Evolutionary conservation across 2,113 vertebrate genomes (phyloP).

Genomic region (Platysternon megacephalum): DNA sequence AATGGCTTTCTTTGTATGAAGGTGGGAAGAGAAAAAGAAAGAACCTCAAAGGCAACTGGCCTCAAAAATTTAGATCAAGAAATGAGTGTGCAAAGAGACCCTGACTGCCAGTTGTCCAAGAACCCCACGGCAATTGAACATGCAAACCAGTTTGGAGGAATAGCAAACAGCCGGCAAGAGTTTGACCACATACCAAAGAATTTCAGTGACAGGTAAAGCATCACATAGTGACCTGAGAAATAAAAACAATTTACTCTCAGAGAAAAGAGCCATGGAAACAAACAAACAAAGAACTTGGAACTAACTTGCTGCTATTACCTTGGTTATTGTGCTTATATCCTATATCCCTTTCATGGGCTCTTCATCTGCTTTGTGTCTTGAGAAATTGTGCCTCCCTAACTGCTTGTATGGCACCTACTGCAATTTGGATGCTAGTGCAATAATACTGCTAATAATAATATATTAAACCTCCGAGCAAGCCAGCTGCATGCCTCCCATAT

Average conservation of each 20-base stretch:
- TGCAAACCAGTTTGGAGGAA: constrained; percentile 87
- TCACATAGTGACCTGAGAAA: neutral
- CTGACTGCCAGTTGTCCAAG: constrained; percentile 83
- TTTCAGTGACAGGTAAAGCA: constrained; percentile 86
- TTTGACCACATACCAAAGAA: constrained; percentile 84
- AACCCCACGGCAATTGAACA: constrained; percentile 80
- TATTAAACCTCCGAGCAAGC: neutral
- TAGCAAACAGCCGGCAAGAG: constrained; percentile 91
- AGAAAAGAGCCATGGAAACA: neutral
- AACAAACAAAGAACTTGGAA: neutral
- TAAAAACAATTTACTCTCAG: neutral
- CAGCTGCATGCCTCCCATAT: neutral
- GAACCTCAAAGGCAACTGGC: constrained; percentile 70
- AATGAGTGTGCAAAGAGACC: constrained; percentile 44
- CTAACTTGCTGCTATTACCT: neutral
- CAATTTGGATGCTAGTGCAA: neutral
- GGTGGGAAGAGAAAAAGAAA: constrained; percentile 84
- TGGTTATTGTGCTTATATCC: neutral
- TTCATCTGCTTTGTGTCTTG: neutral
- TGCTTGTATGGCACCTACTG: neutral
- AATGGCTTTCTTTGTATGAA: constrained; percentile 64
- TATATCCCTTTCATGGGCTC: neutral
- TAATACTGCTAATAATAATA: neutral
- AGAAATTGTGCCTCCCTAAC: neutral
- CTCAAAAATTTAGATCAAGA: constrained; percentile 77